Base-by-base conservation (phyloP, 2,113 vertebrate genomes). In the Nansenia antarctica region DNA sequence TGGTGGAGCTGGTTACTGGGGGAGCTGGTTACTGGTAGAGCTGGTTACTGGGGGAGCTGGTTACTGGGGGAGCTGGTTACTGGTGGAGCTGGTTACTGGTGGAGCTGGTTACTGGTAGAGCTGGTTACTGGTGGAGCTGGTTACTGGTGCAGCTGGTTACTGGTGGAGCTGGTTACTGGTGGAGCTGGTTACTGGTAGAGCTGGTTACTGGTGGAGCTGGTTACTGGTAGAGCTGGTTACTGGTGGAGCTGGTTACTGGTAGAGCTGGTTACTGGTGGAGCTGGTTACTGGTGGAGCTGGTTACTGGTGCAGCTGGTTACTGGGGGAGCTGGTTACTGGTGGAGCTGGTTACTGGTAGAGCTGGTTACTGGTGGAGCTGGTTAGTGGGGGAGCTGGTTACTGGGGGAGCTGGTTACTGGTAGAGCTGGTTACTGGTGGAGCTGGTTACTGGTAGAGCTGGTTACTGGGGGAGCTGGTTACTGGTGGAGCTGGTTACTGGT, bases 341-440 rank as follows among this genome's bases (percentile, higher is more conserved):
- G 31, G 67, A 62, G 62, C 61, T 42, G 6, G 53, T 12, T 0
- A n/a, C n/a, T n/a, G n/a, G n/a, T n/a, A n/a, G n/a, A n/a, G n/a
- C n/a, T n/a, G n/a, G n/a, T n/a, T 14, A 15, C 27, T 63, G 30
- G 55, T 35, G 31, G 67, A 62, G 62, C 61, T 42, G 6, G 53
- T 12, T 0, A n/a, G n/a, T n/a, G n/a, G n/a, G n/a, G n/a, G n/a
- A n/a, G n/a, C n/a, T n/a, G n/a, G n/a, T n/a, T n/a, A n/a, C n/a
- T n/a, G n/a, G n/a, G n/a, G n/a, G n/a, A n/a, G n/a, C n/a, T n/a
- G n/a, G n/a, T n/a, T 14, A 15, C 27, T 63, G 30, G 55, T 35
- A 39, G 67, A 62, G 62, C 61, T 42, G 6, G 53, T 12, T 14
- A 15, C 27, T 63, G 30, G 55, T 35, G 31, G 67, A 62, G 62